phyloP scores from a whole-genome alignment of 2,113 vertebrate genomes.

The Neodontobutis hainanensis region DNA sequence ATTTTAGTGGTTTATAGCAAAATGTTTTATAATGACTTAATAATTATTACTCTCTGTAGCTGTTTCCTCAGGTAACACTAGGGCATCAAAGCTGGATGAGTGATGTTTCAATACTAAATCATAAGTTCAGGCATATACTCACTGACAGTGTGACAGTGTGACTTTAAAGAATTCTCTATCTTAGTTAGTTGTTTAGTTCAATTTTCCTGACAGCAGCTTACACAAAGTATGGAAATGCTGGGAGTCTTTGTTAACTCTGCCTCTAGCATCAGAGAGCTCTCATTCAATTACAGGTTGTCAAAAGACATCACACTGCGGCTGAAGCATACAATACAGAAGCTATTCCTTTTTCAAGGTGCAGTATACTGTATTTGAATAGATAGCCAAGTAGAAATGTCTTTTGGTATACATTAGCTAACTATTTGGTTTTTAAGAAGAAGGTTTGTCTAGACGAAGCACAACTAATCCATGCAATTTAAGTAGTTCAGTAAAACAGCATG shows the following conservation, averaged over 20 bases:
- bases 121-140: background rate
- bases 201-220: background rate
- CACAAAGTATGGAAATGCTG: background rate
- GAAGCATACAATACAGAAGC: background rate
- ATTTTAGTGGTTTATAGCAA: background rate
- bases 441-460: too few relatives aligned
- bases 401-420: too few relatives aligned
- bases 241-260: background rate
- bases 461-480: too few relatives aligned
- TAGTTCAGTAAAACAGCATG: too few relatives aligned
- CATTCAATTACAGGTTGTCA: background rate
- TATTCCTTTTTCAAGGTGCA: background rate
- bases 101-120: background rate
- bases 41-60: background rate
- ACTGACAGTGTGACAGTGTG: background rate
- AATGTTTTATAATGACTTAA: background rate
- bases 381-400: too few relatives aligned
- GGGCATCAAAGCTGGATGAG: background rate
- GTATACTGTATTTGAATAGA: background rate
- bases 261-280: background rate
- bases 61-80: background rate
- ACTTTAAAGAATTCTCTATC: background rate
- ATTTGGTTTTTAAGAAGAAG: too few relatives aligned
- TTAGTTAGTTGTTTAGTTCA: background rate
- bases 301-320: background rate